Conservation (phyloP, 2,888 invertebrate species). For the Terebella lapidaria region DNA sequence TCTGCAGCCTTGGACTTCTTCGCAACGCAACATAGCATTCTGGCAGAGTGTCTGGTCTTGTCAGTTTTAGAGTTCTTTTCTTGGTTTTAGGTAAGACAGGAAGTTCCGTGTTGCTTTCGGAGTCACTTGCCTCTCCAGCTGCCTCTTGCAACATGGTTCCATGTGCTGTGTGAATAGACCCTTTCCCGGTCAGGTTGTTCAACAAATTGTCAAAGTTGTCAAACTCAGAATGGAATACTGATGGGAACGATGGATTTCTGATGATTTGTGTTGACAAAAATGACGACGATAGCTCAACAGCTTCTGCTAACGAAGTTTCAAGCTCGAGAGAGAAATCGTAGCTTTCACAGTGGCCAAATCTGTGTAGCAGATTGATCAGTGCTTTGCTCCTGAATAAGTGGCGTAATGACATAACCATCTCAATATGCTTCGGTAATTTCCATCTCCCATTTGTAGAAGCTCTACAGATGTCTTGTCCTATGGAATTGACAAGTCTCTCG, state of each 20-base stretch:
- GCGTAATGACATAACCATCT: background rate
- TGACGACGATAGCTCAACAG: conserved; percentile 21
- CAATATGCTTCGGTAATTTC: conserved; percentile 9
- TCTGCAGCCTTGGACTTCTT: no score
- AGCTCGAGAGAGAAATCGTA: conserved; percentile 9
- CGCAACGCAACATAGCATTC: no score
- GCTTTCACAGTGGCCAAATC: conserved; percentile 4
- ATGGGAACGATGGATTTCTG: conserved; percentile 13
- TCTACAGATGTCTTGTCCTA: conserved; percentile 2
- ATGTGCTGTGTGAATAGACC: conserved; percentile 27
- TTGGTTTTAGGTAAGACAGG: no score
- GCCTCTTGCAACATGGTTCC: conserved; percentile 31
- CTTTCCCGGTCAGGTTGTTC: conserved; percentile 21
- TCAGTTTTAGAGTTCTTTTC: no score
- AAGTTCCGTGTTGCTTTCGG: no score
- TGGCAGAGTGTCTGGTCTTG: no score
- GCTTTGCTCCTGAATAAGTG: conserved; percentile 7
- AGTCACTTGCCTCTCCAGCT: no score
- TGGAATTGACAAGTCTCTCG: background rate
- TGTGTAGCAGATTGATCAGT: no score
- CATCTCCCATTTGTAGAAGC: background rate
- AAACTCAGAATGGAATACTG: conserved; percentile 30
- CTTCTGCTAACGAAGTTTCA: conserved; percentile 21
- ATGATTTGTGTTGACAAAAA: conserved; percentile 24
- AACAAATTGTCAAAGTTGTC: conserved; percentile 28